These are phyloP conservation scores for Camponotus vicinus DNA, from an alignment of 1,140 invertebrate genomes.

Conservation along the genomic window DNA sequence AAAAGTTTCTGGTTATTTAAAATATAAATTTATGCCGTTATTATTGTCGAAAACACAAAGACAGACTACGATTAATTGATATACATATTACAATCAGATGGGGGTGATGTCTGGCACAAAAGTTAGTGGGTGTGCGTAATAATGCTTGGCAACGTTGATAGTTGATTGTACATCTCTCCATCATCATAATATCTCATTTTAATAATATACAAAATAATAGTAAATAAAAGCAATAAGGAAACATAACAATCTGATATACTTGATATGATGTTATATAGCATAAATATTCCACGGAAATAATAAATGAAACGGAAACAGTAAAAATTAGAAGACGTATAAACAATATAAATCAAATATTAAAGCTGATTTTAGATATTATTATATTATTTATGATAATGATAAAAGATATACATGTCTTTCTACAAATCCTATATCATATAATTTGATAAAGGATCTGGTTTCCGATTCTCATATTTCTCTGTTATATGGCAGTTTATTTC, in stretches of 20 bases:
- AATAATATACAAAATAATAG: not conserved
- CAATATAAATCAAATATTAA: not conserved
- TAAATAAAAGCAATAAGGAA: not conserved
- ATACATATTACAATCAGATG: slow-evolving; percentile 1
- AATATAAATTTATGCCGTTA: not conserved
- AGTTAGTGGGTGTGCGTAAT: slow-evolving; percentile 7
- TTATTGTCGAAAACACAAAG: not conserved
- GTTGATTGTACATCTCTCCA: not conserved
- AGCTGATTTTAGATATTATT: slow-evolving; percentile 3
- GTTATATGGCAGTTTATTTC: not conserved
- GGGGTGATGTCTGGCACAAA: slow-evolving; percentile 1
- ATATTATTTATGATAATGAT: not conserved
- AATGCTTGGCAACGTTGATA: not conserved
- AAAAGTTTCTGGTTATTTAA: slow-evolving; percentile 17
- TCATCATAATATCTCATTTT: not conserved
- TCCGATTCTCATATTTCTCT: not conserved
- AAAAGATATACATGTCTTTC: not conserved
- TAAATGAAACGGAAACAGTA: not conserved
- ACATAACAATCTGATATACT: not conserved
- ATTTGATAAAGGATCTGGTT: not conserved
- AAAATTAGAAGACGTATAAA: not conserved
- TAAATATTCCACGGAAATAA: not conserved
- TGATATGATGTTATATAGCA: not conserved
- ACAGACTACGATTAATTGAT: not conserved
- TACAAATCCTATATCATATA: not conserved